Evolutionary conservation across 2,113 vertebrate species (phyloP), one percentile per base, ranked within the genome.

Genomic region (Melanocharis versteri): DNA sequence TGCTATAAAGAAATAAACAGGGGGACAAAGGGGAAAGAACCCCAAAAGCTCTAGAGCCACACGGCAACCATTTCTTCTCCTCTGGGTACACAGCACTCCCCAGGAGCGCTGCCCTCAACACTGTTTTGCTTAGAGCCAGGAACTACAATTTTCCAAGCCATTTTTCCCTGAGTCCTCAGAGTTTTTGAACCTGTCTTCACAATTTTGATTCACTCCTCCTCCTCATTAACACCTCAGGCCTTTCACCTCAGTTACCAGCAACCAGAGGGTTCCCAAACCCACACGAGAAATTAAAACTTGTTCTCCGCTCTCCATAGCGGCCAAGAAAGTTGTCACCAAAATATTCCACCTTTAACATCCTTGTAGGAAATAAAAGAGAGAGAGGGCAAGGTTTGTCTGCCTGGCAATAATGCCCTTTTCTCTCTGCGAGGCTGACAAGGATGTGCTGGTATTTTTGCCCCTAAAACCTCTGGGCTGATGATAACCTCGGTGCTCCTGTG

Each of bases 81-180:
- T 77, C 87, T 64, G 70, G 75, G 64, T 11, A 2, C 21, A 65
- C 60, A 71, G 54, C 69, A 80, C 90, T 96, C 85, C 54, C 58
- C 71, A 61, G 80, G 95, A 96, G 94, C 0, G 2, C 88, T 69
- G 92, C 85, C 81, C 93, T 96, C 94, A 97, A 97, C 98, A 93
- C 79, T 90, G 96, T 47, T 95, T 88, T 68, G 35, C 81, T 62
- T 89, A 84, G 73, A 98, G 83, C 90, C 54, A 87, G 91, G 87
- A 95, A 90, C 3, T 20, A 65, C 3, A 28, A 54, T 87, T 89
- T 82, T 50, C 95, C 76, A 84, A 93, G 54, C 83, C 86, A 19
- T 83, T 94, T 80, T 75, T 92, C 93, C 95, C 84, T 92, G 87
- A 97, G 95, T 85, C 65, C 90, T 92, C 94, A 91, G 93, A 96